These are phyloP conservation scores for Amniataba percoides DNA, from an alignment of 2,797 vertebrate genomes.

Conservation along the genomic window DNA sequence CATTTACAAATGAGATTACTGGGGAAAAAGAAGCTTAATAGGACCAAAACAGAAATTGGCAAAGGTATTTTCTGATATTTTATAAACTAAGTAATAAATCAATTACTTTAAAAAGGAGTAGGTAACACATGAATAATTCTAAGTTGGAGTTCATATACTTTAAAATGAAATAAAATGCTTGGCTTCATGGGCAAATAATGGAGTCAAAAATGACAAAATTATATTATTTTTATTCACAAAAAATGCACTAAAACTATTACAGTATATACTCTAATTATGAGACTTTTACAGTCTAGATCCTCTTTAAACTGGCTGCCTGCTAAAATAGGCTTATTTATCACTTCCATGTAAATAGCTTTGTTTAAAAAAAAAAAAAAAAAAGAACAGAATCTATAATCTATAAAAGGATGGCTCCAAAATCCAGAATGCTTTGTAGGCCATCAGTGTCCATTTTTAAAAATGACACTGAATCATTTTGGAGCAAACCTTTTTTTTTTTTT, in stretches of 20 bases:
- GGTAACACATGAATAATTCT: background rate
- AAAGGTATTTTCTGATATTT: background rate
- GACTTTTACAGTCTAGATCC: background rate
- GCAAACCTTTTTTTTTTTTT: constrained; percentile 16
- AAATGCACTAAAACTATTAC: no score
- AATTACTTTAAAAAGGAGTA: background rate
- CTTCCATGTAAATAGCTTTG: no score
- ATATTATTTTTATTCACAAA: background rate
- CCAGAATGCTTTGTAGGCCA: background rate
- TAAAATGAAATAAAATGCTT: background rate
- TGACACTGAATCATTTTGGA: background rate
- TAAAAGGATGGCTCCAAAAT: background rate
- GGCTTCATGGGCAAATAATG: background rate
- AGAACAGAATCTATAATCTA: no score
- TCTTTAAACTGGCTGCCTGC: background rate
- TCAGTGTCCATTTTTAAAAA: background rate
- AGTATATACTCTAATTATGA: background rate
- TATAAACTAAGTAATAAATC: background rate
- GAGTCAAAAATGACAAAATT: background rate
- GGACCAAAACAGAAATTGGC: background rate
- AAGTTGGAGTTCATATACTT: background rate
- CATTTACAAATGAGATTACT: background rate
- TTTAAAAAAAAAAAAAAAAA: no score
- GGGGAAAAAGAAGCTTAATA: background rate
- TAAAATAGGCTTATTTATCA: background rate